phyloP scores from a whole-genome alignment of 2,888 invertebrate species.

The Lysandra bellargus region DNA sequence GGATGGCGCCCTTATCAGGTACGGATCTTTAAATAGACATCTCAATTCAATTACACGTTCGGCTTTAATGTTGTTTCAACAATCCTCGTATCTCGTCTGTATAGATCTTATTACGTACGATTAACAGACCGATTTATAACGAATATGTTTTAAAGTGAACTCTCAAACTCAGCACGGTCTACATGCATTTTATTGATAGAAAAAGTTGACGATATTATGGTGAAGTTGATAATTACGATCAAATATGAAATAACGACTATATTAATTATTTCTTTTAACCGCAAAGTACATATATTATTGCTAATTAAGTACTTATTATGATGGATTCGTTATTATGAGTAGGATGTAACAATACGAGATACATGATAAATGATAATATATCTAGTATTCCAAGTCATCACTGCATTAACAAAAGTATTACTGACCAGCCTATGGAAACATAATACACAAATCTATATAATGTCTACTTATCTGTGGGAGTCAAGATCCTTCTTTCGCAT shows the following conservation, averaged over 20 bases:
- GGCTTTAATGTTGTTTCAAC: not conserved
- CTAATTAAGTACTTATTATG: not conserved
- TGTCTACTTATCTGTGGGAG: not conserved
- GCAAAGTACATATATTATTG: not conserved
- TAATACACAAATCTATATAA: not conserved
- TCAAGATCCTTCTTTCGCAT: slow-evolving; percentile 1
- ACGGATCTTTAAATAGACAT: slow-evolving; percentile 51
- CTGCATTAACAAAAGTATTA: not conserved
- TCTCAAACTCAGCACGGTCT: not conserved
- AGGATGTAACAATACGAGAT: not conserved
- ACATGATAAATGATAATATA: not conserved
- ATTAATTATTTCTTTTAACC: not conserved
- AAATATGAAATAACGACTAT: not conserved
- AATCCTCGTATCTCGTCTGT: not conserved
- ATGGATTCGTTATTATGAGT: not conserved
- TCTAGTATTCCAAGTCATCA: not conserved
- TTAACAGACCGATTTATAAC: not conserved
- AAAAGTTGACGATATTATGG: not conserved
- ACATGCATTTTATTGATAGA: not conserved
- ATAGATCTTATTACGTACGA: not conserved
- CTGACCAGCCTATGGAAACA: not conserved
- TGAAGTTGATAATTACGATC: not conserved
- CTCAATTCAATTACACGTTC: slow-evolving; percentile 13
- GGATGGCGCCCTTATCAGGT: slow-evolving; percentile 76
- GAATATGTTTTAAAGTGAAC: not conserved